Percentiles rank a stretch among this genome's conserved stretches.
Conservation (phyloP, 2,888 invertebrate species). For the Sesia apiformis region DNA sequence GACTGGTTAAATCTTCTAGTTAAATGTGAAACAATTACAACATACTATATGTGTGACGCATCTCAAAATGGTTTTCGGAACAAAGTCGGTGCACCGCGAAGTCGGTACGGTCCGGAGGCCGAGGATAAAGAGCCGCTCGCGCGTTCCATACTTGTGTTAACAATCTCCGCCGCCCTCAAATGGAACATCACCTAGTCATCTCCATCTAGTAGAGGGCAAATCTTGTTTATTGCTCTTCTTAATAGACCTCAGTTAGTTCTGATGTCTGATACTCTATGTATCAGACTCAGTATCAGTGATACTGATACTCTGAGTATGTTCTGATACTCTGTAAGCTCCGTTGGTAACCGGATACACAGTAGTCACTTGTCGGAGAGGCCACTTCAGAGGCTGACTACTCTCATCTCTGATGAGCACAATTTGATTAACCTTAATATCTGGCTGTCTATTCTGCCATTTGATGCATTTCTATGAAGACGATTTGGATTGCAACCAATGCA, state of each 20-base stretch:
- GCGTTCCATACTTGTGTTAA: neutral
- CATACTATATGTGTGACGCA: no score
- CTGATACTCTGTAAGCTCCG: neutral
- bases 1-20: no score
- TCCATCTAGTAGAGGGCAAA: neutral
- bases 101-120: no score
- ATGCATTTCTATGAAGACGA: neutral
- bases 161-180: neutral
- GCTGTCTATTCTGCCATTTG: neutral
- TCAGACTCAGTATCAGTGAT: no score
- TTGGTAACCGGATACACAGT: neutral
- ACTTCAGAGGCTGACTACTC: neutral
- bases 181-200: neutral
- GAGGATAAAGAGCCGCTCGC: no score
- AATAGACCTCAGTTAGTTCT: neutral
- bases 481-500: neutral
- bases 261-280: no score
- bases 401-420: neutral
- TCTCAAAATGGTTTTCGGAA: no score
- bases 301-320: no score
- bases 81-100: no score
- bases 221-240: neutral
- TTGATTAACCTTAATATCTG: neutral
- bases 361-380: neutral
- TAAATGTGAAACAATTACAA: no score